A percentile compares a stretch with the other conserved stretches of the same genome.
phyloP scores from a whole-genome alignment of 2,888 invertebrate genomes.

The Agrilus mali region DNA sequence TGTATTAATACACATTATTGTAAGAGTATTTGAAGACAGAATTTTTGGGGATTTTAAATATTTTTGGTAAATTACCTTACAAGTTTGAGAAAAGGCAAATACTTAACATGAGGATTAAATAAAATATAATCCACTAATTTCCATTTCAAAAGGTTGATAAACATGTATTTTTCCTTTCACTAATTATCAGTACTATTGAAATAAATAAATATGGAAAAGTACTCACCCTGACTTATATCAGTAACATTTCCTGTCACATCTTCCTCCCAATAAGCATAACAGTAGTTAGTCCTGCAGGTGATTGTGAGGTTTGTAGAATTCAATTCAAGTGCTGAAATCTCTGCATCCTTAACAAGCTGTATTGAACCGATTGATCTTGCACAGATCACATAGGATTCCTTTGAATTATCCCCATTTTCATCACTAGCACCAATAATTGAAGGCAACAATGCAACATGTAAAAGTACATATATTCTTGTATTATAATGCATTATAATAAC shows the following conservation, averaged over 20 bases:
- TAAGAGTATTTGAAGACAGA: too few relatives aligned
- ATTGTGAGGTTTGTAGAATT: slow-evolving; percentile 8
- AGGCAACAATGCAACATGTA: slow-evolving; percentile 2
- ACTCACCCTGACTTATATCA: slow-evolving; percentile 58
- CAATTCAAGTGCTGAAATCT: slow-evolving; percentile 16
- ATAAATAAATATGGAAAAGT: background rate
- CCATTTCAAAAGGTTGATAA: too few relatives aligned
- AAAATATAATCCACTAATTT: too few relatives aligned
- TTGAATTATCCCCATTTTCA: slow-evolving; percentile 4
- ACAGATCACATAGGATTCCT: slow-evolving; percentile 21
- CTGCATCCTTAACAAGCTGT: slow-evolving; percentile 23
- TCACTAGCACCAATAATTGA: slow-evolving; percentile 6
- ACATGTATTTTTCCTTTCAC: too few relatives aligned
- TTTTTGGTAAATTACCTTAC: too few relatives aligned
- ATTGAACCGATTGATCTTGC: slow-evolving; percentile 21
- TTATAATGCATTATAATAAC: too few relatives aligned
- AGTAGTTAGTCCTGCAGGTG: slow-evolving; percentile 27
- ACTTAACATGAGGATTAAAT: too few relatives aligned
- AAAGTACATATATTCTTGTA: slow-evolving; percentile 3
- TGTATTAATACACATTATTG: too few relatives aligned
- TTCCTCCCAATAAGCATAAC: slow-evolving; percentile 61
- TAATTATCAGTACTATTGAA: too few relatives aligned
- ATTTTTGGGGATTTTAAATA: too few relatives aligned
- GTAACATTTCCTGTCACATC: slow-evolving; percentile 44
- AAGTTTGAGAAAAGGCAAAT: too few relatives aligned